Evolutionary conservation across 2,113 vertebrate species (phyloP).

Genomic region (Microcebus ravelobensis): DNA sequence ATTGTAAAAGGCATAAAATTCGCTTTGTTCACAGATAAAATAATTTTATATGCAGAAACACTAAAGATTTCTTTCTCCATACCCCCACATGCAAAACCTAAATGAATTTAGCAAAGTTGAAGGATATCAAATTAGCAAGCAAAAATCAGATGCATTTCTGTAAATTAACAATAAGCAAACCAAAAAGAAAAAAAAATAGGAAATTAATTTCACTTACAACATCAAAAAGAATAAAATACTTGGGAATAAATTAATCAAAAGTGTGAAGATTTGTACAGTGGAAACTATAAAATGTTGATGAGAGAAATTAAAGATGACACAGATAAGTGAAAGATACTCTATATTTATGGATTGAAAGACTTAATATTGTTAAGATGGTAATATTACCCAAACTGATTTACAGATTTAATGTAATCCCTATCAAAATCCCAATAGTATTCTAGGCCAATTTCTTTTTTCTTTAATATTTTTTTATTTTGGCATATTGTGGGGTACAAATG

Average conservation of each 20-base stretch:
- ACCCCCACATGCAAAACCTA: neutral
- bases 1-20: neutral
- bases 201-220: neutral
- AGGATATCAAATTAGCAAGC: neutral
- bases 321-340: neutral
- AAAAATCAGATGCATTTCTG: neutral
- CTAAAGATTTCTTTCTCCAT: neutral
- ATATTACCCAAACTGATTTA: neutral
- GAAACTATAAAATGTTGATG: neutral
- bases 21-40: neutral
- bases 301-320: neutral
- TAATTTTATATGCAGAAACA: neutral
- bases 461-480: too few species aligned
- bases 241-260: neutral
- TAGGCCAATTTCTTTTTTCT: too few species aligned
- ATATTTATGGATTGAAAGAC: neutral
- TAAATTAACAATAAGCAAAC: neutral
- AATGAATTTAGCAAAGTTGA: neutral
- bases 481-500: too few species aligned
- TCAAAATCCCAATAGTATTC: neutral
- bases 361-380: neutral
- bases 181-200: neutral
- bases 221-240: constrained; percentile 14
- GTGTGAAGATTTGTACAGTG: neutral
- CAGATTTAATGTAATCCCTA: neutral